phyloP scores from a whole-genome alignment of 1,140 invertebrate species.

The Halesus radiatus region DNA sequence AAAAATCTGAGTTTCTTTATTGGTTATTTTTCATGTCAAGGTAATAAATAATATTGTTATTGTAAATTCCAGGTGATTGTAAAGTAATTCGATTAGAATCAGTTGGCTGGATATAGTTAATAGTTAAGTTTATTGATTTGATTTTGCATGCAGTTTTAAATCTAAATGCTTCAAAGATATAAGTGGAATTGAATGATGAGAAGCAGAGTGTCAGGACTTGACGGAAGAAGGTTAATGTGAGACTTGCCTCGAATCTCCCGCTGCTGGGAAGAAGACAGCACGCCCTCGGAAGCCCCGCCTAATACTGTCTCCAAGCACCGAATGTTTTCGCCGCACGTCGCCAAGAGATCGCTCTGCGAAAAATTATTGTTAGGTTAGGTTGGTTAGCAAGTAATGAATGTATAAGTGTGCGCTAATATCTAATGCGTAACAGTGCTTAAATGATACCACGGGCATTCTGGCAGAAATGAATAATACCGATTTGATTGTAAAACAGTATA shows the following conservation, averaged over 20 bases:
- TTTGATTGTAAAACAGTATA: too few species aligned
- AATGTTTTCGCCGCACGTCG: constrained; percentile 82
- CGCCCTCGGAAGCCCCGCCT: constrained; percentile 63
- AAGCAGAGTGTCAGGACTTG: not conserved
- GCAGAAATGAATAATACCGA: too few species aligned
- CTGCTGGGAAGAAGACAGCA: constrained; percentile 58
- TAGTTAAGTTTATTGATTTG: too few species aligned
- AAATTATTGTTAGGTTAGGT: constrained; percentile 50
- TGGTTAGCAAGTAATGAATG: constrained; percentile 23
- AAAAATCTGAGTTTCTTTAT: too few species aligned
- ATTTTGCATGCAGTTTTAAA: too few species aligned
- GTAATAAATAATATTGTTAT: too few species aligned
- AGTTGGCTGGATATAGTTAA: too few species aligned
- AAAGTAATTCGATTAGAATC: too few species aligned
- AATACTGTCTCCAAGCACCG: constrained; percentile 76
- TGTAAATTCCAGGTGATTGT: too few species aligned
- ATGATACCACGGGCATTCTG: not conserved
- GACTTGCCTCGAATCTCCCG: constrained; percentile 62
- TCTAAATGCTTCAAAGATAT: too few species aligned
- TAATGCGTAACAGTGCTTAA: constrained; percentile 17
- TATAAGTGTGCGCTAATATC: constrained; percentile 16
- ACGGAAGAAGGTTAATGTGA: not conserved
- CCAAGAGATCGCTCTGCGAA: constrained; percentile 80
- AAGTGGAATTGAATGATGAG: not conserved
- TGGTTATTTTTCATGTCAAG: too few species aligned